Conservation (phyloP, 2,888 invertebrate species). For the Euzophera pinguis region DNA sequence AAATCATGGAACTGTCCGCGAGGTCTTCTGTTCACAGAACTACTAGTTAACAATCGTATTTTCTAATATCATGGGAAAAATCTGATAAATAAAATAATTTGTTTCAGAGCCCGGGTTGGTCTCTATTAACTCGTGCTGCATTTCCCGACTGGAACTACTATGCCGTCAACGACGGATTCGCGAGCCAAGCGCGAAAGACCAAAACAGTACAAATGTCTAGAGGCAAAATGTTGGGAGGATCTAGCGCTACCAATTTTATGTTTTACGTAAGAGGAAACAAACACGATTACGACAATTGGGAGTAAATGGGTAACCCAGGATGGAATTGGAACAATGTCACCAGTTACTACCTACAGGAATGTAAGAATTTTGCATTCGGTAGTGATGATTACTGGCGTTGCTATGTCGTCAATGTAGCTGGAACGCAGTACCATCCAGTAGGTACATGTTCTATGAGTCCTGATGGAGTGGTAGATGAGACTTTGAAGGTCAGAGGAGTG, state of each 20-base stretch:
- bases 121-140: slow-evolving; percentile 31
- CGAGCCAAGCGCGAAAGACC: slow-evolving; percentile 37
- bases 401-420: slow-evolving; percentile 38
- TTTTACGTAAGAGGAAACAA: slow-evolving; percentile 82
- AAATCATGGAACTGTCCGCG: too few species aligned
- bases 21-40: too few species aligned
- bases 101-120: slow-evolving; percentile 48
- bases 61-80: too few species aligned
- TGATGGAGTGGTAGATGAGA: slow-evolving; percentile 33
- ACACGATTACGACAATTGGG: slow-evolving; percentile 79
- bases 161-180: slow-evolving; percentile 39
- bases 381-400: slow-evolving; percentile 53
- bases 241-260: slow-evolving; percentile 83
- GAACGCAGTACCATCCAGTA: slow-evolving; percentile 38
- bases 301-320: slow-evolving; percentile 74
- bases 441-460: slow-evolving; percentile 40
- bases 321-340: slow-evolving; percentile 46
- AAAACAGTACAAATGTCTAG: slow-evolving; percentile 66
- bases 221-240: slow-evolving; percentile 84
- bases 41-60: too few species aligned
- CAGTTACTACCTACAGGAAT: slow-evolving; percentile 50
- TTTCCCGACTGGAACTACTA: slow-evolving; percentile 45
- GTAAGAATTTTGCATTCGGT: slow-evolving; percentile 32
- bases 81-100: neutral
- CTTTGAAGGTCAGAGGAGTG: slow-evolving; percentile 63